Base-by-base conservation (phyloP, 2,113 vertebrate species). In the Hypomesus transpacificus region DNA sequence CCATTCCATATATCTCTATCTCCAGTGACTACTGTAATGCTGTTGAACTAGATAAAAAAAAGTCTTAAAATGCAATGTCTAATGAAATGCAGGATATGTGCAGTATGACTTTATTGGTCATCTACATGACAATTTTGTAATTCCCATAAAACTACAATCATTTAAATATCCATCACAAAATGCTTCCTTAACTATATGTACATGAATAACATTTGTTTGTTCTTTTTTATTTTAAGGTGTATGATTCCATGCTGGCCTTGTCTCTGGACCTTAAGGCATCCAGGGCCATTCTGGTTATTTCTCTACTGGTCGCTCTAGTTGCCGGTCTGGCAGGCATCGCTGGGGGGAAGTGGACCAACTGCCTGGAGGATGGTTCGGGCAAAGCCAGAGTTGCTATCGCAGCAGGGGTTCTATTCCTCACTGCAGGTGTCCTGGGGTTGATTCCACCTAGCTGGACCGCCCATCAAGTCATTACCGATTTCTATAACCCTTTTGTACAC, bases 401-500 rank as follows among this genome's bases (percentile, higher is more conserved):
- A 64, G 86, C 91, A 0, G 94, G 94, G 0, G 88, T 91, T 53
- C 66, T 91, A 46, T 94, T 94, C 80, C 73, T 93, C 50, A 70
- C 93, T 69, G 80, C 91, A 0, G 90, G 90, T 1, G 0, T 95
- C 79, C 85, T 93, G 85, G 91, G 80, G 52, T 88, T 95, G 26
- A 88, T 95, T 53, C 94, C 94, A 0, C 90, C 92, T 74, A 93
- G 86, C 84, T 95, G 94, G 93, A 91, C 91, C 0, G 93, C 93
- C 70, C 92, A 94, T 79, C 84, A 85, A 67, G 85, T 94, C 75
- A 89, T 94, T 80, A 82, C 80, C 8, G 89, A 94, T 68, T 94
- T 94, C 88, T 94, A 95, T 88, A 93, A 85, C 77, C 79, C 89
- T 0, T 1, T 92, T 77, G 92, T 95, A 69, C 63, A 86, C 0